A percentile compares a stretch with the other conserved stretches of the same genome.
These are phyloP conservation scores for Anthoscopus minutus DNA, from an alignment of 2,113 vertebrate genomes.

Conservation along the genomic window DNA sequence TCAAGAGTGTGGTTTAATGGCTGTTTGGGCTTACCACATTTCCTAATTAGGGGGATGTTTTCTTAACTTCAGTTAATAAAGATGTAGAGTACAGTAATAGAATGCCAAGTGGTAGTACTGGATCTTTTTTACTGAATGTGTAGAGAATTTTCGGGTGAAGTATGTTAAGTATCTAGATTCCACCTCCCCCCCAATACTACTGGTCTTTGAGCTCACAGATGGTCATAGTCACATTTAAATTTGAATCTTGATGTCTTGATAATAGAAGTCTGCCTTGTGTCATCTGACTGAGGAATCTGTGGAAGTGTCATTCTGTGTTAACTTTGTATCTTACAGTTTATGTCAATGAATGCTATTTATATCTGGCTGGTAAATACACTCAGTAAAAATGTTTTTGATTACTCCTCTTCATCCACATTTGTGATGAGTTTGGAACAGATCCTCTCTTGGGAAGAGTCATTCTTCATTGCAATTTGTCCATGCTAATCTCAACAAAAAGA, in stretches of 20 bases:
- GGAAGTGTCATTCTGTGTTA: neutral
- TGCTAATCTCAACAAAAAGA: neutral
- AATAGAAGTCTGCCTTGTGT: neutral
- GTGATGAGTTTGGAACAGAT: neutral
- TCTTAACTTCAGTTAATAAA: neutral
- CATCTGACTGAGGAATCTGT: neutral
- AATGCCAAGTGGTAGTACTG: neutral
- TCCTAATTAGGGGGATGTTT: neutral
- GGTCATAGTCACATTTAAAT: neutral
- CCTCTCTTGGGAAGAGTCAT: neutral
- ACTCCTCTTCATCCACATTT: neutral
- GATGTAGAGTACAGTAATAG: neutral
- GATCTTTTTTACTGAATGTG: neutral
- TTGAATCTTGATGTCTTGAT: neutral
- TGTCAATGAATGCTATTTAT: neutral
- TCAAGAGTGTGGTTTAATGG: neutral
- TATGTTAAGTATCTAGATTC: neutral
- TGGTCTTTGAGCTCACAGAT: neutral
- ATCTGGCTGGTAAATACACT: neutral
- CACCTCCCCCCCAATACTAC: accelerated
- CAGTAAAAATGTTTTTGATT: neutral
- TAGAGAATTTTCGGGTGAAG: accelerated
- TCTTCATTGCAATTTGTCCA: neutral
- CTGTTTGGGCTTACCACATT: accelerated
- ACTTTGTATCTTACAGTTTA: neutral